Base-by-base conservation (phyloP, 2,888 invertebrate species). In the Lysandra coridon region DNA sequence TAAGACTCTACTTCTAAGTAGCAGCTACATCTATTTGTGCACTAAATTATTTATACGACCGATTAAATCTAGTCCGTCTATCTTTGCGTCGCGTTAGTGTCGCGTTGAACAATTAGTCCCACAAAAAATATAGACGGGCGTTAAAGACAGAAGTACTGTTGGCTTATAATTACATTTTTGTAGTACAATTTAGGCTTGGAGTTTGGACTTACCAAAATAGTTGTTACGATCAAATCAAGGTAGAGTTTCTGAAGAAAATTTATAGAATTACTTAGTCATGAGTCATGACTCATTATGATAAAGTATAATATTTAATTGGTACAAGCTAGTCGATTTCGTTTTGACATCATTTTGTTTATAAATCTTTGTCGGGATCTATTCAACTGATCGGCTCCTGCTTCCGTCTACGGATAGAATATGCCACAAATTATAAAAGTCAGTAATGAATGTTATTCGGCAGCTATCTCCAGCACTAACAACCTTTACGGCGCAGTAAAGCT, bases 401-500 rank as follows among this genome's bases (percentile, higher is more conserved):
- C 64, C 0, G 7, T 3, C 33, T n/a, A 62, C 23, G 10, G 23
- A 30, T 33, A 12, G 12, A 64, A 7, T 33, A 44, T 75, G 14
- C 14, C 1, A 30, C 4, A 57, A 57, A 17, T 57, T 12, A 53
- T 4, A 30, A 75, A 5, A 53, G 30, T 40, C 75, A 12, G 49
- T 53, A 14, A 4, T 57, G 53, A 57, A 53, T 17, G 53, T 76
- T 57, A 53, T 57, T 57, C 49, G 53, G 17, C 33, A 53, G 30
- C 76, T 57, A 30, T 17, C 33, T 75, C n/a, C 14, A 74, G 57
- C 73, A 79, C 62, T 73, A 79, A 74, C 79, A 79, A 64, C 79
- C 75, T 74, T 79, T 62, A 79, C 62, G 75, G 79, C 62, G 75
- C 62, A 44, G 44, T 79, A 79, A 79, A 79, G 79, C 49, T 33